phyloP scores from a whole-genome alignment of 1,140 invertebrate species.

The Pemphigus obesinymphae region DNA sequence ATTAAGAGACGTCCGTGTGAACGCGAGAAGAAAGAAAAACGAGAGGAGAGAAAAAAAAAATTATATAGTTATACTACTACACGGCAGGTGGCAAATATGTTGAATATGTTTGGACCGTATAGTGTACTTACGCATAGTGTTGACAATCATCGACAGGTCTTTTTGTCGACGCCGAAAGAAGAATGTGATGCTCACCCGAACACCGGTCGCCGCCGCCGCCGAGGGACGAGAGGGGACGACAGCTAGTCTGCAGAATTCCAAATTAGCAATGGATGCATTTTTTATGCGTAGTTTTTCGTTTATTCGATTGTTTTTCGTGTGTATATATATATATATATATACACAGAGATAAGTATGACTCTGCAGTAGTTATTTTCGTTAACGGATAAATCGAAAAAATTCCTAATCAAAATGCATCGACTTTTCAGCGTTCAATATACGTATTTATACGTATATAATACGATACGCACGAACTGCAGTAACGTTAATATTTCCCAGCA shows the following conservation, averaged over 20 bases:
- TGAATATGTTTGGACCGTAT: constrained; percentile 36
- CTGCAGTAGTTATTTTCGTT: not conserved
- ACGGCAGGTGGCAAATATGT: constrained; percentile 37
- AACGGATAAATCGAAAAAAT: not conserved
- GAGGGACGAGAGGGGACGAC: not conserved
- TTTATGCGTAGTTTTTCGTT: not conserved
- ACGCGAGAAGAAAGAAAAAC: not conserved
- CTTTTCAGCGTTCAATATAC: not conserved
- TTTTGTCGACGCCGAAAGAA: constrained; percentile 30
- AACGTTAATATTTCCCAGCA: not conserved
- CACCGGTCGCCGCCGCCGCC: not conserved
- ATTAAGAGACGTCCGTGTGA: constrained; percentile 6
- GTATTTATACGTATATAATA: not conserved
- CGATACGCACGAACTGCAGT: not conserved
- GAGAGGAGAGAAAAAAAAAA: not conserved
- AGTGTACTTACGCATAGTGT: not conserved
- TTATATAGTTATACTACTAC: constrained; percentile 5
- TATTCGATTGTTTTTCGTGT: not conserved
- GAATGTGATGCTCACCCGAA: constrained; percentile 25
- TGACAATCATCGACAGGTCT: constrained; percentile 40
- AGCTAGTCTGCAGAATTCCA: not conserved
- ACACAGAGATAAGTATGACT: no score
- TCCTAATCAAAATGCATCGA: not conserved
- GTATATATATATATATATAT: not conserved
- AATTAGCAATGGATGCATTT: constrained; percentile 7